Evolutionary conservation across 2,888 invertebrate genomes (phyloP).

Genomic region (Unio delphinus): DNA sequence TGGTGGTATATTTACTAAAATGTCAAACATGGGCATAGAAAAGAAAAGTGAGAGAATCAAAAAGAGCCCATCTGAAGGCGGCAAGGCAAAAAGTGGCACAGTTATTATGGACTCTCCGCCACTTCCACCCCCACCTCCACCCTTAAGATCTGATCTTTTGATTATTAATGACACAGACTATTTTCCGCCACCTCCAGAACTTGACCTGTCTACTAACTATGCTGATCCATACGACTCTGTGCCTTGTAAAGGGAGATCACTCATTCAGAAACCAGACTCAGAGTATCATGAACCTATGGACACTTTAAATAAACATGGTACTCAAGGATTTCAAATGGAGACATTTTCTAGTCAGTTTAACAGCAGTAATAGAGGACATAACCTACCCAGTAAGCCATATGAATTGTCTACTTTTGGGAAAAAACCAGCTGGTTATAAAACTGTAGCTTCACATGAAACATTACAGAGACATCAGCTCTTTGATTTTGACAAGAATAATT

Average conservation of each 20-base stretch:
- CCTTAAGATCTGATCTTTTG: constrained; percentile 26
- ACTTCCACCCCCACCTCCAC: constrained; percentile 30
- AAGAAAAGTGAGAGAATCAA: constrained; percentile 24
- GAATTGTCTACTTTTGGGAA: too few species aligned
- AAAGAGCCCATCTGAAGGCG: constrained; percentile 5
- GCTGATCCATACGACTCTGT: constrained; percentile 32
- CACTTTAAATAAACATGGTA: background rate
- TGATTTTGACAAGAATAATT: too few species aligned
- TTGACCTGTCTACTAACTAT: constrained; percentile 16
- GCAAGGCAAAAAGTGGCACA: background rate
- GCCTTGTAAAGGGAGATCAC: constrained; percentile 2
- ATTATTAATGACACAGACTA: constrained; percentile 4
- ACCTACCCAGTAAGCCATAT: too few species aligned
- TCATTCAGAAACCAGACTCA: constrained; percentile 4
- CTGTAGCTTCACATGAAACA: too few species aligned
- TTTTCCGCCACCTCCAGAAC: constrained; percentile 5
- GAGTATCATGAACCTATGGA: constrained; percentile 32
- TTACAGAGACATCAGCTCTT: too few species aligned
- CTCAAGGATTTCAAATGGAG: too few species aligned
- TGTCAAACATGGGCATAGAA: constrained; percentile 4
- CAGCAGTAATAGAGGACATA: too few species aligned
- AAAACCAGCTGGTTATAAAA: too few species aligned
- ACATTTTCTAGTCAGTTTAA: too few species aligned
- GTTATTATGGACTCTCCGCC: constrained; percentile 25
- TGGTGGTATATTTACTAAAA: constrained; percentile 3